Evolutionary conservation across 2,797 vertebrate genomes (phyloP).

Genomic region (Peromyscus nudipes): DNA sequence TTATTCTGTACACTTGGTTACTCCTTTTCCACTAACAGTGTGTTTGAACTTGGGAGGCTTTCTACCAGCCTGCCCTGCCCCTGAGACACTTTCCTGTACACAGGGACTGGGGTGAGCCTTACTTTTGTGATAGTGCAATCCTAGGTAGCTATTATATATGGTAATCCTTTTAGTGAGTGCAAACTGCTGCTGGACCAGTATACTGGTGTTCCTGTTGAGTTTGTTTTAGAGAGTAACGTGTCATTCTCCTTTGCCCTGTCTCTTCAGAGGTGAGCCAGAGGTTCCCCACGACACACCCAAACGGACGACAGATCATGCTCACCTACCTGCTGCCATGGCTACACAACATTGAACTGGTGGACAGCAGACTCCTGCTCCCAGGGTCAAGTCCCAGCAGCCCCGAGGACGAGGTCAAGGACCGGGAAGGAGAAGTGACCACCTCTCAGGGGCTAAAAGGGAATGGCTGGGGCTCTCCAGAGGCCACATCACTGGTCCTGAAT

Average conservation of each 20-base stretch:
- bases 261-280: constrained; percentile 96
- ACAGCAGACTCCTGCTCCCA: constrained; percentile 96
- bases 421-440: constrained; percentile 88
- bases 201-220: not conserved
- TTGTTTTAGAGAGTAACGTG: not conserved
- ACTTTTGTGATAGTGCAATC: not conserved
- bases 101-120: not conserved
- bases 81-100: not conserved
- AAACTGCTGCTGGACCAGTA: not conserved
- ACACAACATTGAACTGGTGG: constrained; percentile 97
- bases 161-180: not conserved
- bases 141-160: not conserved
- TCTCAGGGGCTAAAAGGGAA: constrained; percentile 93
- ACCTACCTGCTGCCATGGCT: constrained; percentile 99
- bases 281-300: constrained; percentile 97
- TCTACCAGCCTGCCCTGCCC: not conserved
- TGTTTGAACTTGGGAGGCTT: not conserved
- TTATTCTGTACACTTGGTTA: not conserved
- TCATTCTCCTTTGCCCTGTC: not conserved
- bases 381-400: constrained; percentile 97
- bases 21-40: rapidly evolving
- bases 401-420: constrained; percentile 93
- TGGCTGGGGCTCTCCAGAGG: constrained; percentile 98
- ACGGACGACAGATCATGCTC: constrained; percentile 98
- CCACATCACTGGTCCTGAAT: constrained; percentile 97